Conservation (phyloP, 2,113 vertebrate genomes). For the Cryptotis parvus region DNA sequence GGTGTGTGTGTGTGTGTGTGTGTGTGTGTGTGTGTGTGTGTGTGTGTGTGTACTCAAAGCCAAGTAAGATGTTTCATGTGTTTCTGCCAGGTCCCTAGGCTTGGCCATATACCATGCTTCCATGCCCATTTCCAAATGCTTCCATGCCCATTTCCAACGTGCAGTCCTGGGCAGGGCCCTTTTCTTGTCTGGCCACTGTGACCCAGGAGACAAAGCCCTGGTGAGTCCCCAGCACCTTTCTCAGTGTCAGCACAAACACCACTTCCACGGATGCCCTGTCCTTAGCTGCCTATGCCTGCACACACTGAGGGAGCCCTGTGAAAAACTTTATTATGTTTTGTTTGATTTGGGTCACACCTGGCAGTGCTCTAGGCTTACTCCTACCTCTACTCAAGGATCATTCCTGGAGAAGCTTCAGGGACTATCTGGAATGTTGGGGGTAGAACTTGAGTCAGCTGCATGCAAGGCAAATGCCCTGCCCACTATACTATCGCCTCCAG, state of each 20-base stretch:
- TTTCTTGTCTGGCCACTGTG: no score
- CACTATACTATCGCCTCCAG: background rate
- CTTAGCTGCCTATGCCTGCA: no score
- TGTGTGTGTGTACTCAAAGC: background rate
- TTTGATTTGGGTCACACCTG: no score
- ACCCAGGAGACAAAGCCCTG: background rate
- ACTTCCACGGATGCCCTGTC: background rate
- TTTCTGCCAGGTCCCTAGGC: background rate
- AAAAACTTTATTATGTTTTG: background rate
- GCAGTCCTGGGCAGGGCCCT: background rate
- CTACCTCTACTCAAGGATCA: no score
- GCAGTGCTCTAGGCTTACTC: no score
- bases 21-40: no score
- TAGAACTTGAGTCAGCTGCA: background rate
- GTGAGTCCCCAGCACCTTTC: rapidly evolving
- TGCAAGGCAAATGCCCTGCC: background rate
- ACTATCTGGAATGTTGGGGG: background rate
- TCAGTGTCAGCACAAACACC: background rate
- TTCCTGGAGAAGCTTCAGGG: no score
- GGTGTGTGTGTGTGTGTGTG: no score
- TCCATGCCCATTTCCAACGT: rapidly evolving
- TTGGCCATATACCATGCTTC: background rate
- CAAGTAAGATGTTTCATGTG: no score
- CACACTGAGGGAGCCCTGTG: background rate
- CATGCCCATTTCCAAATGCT: rapidly evolving